Conservation (phyloP, 2,113 vertebrate genomes). For the Bungarus multicinctus region DNA sequence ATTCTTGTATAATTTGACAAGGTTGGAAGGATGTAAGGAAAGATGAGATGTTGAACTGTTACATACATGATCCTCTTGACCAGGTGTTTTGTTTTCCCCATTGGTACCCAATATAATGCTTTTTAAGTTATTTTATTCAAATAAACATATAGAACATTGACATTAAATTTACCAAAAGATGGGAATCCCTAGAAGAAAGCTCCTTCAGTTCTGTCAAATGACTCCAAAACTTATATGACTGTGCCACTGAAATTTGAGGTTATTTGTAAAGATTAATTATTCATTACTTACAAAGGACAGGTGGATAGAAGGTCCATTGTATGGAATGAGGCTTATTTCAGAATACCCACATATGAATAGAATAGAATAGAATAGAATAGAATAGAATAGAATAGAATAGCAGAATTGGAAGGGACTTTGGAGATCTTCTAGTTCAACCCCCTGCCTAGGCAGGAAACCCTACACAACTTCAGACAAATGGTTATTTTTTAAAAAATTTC, state of each 20-base stretch:
- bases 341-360: not conserved
- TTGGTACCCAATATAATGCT: constrained; percentile 15
- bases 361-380: no score
- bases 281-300: not conserved
- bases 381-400: no score
- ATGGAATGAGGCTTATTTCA: not conserved
- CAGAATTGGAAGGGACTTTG: no score
- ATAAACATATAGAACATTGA: not conserved
- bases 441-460: no score
- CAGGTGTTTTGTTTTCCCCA: constrained; percentile 22
- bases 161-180: not conserved
- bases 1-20: constrained; percentile 50
- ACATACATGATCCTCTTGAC: constrained; percentile 5
- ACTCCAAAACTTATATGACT: not conserved
- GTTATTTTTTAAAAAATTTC: no score
- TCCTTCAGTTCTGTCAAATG: not conserved
- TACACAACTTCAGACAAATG: no score
- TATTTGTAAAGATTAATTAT: not conserved
- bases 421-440: no score
- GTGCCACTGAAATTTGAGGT: not conserved
- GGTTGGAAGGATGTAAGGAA: constrained; percentile 40
- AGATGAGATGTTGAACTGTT: constrained; percentile 33
- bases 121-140: not conserved
- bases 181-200: not conserved
- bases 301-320: not conserved